Evolutionary conservation across 2,888 invertebrate genomes (phyloP).

Genomic region (Drosophila melanosoma): DNA sequence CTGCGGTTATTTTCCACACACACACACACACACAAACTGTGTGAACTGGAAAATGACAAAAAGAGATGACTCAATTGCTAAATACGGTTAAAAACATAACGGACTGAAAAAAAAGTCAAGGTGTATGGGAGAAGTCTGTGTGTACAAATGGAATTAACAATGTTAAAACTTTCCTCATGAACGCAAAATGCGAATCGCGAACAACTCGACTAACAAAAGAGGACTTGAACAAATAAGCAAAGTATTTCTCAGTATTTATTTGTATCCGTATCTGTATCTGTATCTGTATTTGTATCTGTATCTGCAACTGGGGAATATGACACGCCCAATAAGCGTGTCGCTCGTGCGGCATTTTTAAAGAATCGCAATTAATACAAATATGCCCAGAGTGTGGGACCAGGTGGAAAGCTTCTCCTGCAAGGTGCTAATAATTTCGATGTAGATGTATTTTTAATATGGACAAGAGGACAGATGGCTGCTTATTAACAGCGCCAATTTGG

Average conservation of each 20-base stretch:
- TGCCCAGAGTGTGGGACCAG: neutral
- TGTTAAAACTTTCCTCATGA: conserved; percentile 48
- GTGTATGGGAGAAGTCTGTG: conserved; percentile 1
- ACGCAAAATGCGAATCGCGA: conserved; percentile 7
- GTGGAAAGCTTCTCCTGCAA: conserved; percentile 18
- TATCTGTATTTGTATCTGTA: conserved; percentile 34
- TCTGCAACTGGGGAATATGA: conserved; percentile 14
- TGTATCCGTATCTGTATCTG: conserved; percentile 27
- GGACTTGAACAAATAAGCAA: conserved; percentile 38
- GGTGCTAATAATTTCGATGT: conserved; percentile 56
- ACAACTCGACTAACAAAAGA: conserved; percentile 16
- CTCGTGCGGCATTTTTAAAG: conserved; percentile 49
- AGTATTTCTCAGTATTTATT: conserved; percentile 26
- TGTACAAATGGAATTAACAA: conserved; percentile 50
- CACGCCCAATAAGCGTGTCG: conserved; percentile 65
- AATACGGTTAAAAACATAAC: neutral
- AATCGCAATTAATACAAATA: conserved; percentile 39
- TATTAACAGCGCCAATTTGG: conserved; percentile 55
- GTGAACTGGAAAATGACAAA: conserved; percentile 36
- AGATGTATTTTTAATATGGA: neutral
- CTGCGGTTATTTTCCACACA: conserved; percentile 64
- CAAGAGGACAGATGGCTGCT: conserved; percentile 3
- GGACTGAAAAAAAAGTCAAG: neutral
- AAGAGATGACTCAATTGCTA: conserved; percentile 29
- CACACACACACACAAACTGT: neutral